These are phyloP conservation scores for Andrena chrysosceles DNA, from an alignment of 2,888 invertebrate genomes.

Conservation along the genomic window DNA sequence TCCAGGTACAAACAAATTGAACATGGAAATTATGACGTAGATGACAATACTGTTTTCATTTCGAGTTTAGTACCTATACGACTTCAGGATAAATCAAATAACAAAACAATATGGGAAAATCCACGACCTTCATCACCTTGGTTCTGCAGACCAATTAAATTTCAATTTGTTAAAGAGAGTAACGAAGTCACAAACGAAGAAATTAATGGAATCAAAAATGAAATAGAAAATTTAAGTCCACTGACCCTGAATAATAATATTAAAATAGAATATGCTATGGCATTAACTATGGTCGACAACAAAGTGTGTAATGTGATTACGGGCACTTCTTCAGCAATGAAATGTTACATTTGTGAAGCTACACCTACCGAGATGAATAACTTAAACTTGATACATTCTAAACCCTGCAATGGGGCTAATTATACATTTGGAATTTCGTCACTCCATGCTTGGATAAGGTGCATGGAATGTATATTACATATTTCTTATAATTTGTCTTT, in stretches of 20 bases:
- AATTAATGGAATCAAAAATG: neutral
- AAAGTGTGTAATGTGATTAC: neutral
- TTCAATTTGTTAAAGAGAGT: neutral
- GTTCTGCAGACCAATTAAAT: neutral
- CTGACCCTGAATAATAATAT: neutral
- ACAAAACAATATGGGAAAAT: neutral
- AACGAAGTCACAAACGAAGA: neutral
- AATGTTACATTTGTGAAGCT: no score
- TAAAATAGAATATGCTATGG: slow-evolving; percentile 4
- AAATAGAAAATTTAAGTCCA: neutral
- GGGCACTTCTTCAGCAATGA: no score
- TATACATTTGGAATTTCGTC: no score
- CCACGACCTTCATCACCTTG: neutral
- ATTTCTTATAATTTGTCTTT: no score
- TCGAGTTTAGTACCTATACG: neutral
- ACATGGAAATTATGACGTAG: neutral
- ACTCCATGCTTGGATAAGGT: no score
- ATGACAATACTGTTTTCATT: neutral
- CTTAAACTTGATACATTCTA: no score
- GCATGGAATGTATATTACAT: no score
- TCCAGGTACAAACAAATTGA: neutral
- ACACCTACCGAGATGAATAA: no score
- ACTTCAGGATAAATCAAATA: neutral
- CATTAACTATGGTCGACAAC: neutral
- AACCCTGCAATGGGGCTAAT: no score